Percentiles rank a stretch among this genome's conserved stretches.
These are phyloP conservation scores for Festucalex cinctus DNA, from an alignment of 2,113 vertebrate species.

Conservation along the genomic window DNA sequence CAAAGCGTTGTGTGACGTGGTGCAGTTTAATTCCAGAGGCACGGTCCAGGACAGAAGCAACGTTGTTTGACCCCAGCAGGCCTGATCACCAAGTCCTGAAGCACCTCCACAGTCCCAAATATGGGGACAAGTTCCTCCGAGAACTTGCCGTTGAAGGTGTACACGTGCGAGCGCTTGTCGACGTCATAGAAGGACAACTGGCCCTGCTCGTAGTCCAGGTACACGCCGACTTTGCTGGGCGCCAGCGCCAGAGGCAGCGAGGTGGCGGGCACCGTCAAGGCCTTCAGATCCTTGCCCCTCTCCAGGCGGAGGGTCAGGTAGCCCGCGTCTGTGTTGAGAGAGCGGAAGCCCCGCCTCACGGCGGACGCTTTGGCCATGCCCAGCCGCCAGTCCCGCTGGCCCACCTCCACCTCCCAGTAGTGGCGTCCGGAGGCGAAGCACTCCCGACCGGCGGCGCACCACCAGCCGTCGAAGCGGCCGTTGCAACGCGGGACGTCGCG, in stretches of 20 bases:
- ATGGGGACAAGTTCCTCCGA: slow-evolving; percentile 70
- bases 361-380: slow-evolving; percentile 81
- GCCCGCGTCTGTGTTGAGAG: slow-evolving; percentile 66
- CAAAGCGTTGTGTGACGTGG: neutral
- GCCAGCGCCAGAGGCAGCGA: slow-evolving; percentile 35
- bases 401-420: slow-evolving; percentile 82
- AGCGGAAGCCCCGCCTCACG: slow-evolving; percentile 70
- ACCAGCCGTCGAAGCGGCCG: slow-evolving; percentile 66
- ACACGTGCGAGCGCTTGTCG: slow-evolving; percentile 70
- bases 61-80: slow-evolving; percentile 50
- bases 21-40: slow-evolving; percentile 67
- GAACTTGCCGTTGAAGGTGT: slow-evolving; percentile 72
- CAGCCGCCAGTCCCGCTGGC: slow-evolving; percentile 84
- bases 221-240: slow-evolving; percentile 68
- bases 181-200: slow-evolving; percentile 78
- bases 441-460: slow-evolving; percentile 64
- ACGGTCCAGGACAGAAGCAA: slow-evolving; percentile 71
- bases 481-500: slow-evolving; percentile 39
- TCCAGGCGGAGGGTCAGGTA: slow-evolving; percentile 74
- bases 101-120: slow-evolving; percentile 74
- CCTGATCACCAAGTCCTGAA: slow-evolving; percentile 67
- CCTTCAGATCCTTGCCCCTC: slow-evolving; percentile 68
- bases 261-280: slow-evolving; percentile 64
- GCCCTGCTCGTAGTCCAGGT: slow-evolving; percentile 73
- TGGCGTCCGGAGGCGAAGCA: slow-evolving; percentile 67